Base-by-base conservation (phyloP, 1,140 invertebrate species). In the Bombus pyrosoma region DNA sequence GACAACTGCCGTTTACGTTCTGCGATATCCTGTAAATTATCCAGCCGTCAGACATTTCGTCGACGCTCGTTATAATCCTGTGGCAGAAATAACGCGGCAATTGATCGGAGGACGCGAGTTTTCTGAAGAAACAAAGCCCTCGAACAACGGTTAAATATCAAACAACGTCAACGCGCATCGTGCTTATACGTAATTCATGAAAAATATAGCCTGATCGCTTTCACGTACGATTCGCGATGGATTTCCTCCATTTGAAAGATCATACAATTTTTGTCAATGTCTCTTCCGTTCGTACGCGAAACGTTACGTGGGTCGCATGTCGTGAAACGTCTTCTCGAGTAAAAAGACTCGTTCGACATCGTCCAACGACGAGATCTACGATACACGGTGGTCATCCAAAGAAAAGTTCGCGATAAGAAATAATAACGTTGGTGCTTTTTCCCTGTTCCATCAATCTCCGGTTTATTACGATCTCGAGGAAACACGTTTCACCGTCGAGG, bases 161-260 rank as follows among this genome's bases (percentile, higher is more conserved):
- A 15, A 6, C 39, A 25, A 43, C 37, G 15, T 1, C 47, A 18
- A 15, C 25, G 15, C 34, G 5, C 3, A n/a, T 62, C 3, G 9
- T 10, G 18, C 22, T 1, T 4, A 8, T 0, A 32, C 0, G 13
- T 6, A 39, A 41, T 41, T 1, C 13, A 0, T 15, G 41, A 1
- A 47, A 43, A 10, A 73, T 73, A 22, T 32, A 4, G n/a, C 6
- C 32, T 0, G n/a, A 22, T 43, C 18, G 22, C 2, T 53, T 72
- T 72, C 34, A 18, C 39, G 25, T n/a, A 13, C 18, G 32, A 66
- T 8, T 66, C 32, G 34, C 62, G 4, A 1, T 0, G 15, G 0
- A 25, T 53, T 0, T 53, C 18, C 18, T 2, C 1, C 6, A 0
- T 53, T 53, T 0, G 47, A 8, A 22, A 53, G 18, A 22, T 34